A percentile compares a stretch with the other conserved stretches of the same genome.
Evolutionary conservation across 37 sponge, comb jelly and placozoan species (phyloP).

Genomic region (Lycopodina hypogea): DNA sequence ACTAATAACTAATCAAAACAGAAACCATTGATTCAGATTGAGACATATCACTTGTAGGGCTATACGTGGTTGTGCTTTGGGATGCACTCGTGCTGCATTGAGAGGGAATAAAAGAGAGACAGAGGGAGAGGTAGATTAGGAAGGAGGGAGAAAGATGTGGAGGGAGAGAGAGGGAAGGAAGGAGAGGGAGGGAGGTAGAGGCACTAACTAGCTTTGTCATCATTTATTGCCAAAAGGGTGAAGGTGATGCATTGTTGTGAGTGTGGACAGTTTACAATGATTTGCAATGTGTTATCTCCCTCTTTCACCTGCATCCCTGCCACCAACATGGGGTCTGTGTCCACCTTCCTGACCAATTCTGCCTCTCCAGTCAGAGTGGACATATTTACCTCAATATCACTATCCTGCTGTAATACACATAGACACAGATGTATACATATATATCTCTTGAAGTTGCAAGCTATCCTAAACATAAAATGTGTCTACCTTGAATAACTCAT

Average conservation of each 20-base stretch:
- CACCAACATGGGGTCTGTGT: conserved; percentile 67
- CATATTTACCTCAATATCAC: conserved; percentile 36
- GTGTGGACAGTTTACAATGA: conserved; percentile 84
- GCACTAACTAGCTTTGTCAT: conserved; percentile 73
- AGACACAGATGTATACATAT: neutral
- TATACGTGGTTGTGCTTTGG: no score
- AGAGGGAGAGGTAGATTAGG: neutral
- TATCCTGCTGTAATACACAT: conserved; percentile 8
- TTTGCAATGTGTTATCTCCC: conserved; percentile 90
- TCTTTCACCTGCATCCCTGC: conserved; percentile 93
- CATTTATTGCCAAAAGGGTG: conserved; percentile 52
- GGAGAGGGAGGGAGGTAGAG: conserved; percentile 16
- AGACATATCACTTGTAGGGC: no score
- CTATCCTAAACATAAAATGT: no score
- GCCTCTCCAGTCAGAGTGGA: conserved; percentile 76
- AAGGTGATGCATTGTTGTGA: conserved; percentile 92
- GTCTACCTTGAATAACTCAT: conserved; percentile 1
- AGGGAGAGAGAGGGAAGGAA: conserved; percentile 15
- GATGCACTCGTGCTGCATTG: neutral
- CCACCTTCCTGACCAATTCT: conserved; percentile 54
- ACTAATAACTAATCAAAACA: no score
- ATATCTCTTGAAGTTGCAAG: no score
- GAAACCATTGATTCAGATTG: no score
- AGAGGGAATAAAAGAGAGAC: neutral
- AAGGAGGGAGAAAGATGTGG: conserved; percentile 11